Evolutionary conservation across 2,888 invertebrate species (phyloP), one percentile per base, ranked within the genome.

Genomic region (Yponomeuta sedellus): DNA sequence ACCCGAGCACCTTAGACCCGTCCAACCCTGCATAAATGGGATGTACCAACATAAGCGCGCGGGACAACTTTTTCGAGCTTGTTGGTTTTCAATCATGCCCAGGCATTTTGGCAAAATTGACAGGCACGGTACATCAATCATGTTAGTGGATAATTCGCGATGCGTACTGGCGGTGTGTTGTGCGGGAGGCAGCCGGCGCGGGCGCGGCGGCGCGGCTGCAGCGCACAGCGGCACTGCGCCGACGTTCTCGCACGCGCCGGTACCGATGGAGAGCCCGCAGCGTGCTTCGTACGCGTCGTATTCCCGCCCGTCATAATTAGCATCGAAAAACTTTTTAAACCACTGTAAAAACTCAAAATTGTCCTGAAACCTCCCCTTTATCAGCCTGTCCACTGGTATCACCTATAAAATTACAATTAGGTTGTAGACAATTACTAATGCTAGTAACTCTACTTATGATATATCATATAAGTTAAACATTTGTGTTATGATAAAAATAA

Each of bases 321-420:
- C 99, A 92, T 99, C 99, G 91, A 99, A 99, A 93, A 99, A 99
- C 91, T 99, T 99, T 94, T 99, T 99, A 94, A 99, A 99, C 99
- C 99, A 99, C 93, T 99, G 99, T 78, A 99, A 96, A 93, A 99
- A 99, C 93, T 99, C 99, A 94, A 99, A 99, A 93, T 99, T 99
- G 93, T 99, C 99, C 94, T 99, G 99, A 92, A 99, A 99, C 82
- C 98, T 95, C 82, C 98, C 99, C 92, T 99, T 99, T 87, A 99
- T 98, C 92, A 99, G 94, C 92, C 96, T 97, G 92, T 99, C 99
- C 92, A 99, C 98, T 74, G 99, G 98, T 91, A 99, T 98, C 83
- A 99, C 97, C 99, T 99, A 94, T 75, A 89, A 90, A 74, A 44
- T 19, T 52, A 52, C 12, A 52, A 52, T 52, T 52, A 1, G 16